A percentile compares a stretch with the other conserved stretches of the same genome.
These are phyloP conservation scores for Agrochola lota DNA, from an alignment of 2,888 invertebrate species.

Conservation along the genomic window DNA sequence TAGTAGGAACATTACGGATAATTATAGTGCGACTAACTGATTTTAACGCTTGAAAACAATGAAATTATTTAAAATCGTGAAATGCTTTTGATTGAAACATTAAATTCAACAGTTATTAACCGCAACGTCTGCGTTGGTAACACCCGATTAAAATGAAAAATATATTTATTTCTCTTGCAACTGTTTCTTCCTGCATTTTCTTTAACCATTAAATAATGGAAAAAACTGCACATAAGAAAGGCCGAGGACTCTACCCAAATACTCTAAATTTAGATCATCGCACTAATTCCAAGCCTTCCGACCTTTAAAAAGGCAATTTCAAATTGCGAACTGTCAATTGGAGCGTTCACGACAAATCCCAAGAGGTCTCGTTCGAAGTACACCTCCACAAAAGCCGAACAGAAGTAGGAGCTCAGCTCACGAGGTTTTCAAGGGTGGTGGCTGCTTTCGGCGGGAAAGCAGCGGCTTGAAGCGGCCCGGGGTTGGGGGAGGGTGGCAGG, in stretches of 20 bases:
- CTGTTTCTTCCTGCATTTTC: not conserved
- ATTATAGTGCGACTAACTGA: slow-evolving; percentile 84
- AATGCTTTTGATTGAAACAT: slow-evolving; percentile 38
- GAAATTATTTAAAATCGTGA: slow-evolving; percentile 35
- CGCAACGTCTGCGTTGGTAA: not conserved
- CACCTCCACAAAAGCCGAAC: slow-evolving; percentile 90
- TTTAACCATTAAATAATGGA: not conserved
- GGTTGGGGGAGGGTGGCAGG: slow-evolving; percentile 73
- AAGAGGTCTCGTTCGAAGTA: slow-evolving; percentile 88
- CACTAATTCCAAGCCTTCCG: slow-evolving; percentile 57
- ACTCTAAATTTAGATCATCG: slow-evolving; percentile 29
- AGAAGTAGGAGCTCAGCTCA: slow-evolving; percentile 91
- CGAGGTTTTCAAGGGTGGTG: slow-evolving; percentile 91
- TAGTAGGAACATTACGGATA: slow-evolving; percentile 90
- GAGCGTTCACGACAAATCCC: slow-evolving; percentile 86
- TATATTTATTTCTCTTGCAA: not conserved
- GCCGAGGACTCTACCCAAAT: slow-evolving; percentile 11
- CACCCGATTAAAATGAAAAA: not conserved
- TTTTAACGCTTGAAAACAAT: slow-evolving; percentile 80
- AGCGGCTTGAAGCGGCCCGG: slow-evolving; percentile 79
- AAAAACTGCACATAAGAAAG: not conserved
- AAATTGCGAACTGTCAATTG: slow-evolving; percentile 88
- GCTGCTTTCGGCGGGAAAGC: slow-evolving; percentile 90
- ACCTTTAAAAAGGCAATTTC: slow-evolving; percentile 77
- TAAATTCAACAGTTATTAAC: slow-evolving; percentile 13